Evolutionary conservation across 1,140 invertebrate genomes (phyloP), one percentile per base, ranked within the genome.

Genomic region (Drosophila sp.): DNA sequence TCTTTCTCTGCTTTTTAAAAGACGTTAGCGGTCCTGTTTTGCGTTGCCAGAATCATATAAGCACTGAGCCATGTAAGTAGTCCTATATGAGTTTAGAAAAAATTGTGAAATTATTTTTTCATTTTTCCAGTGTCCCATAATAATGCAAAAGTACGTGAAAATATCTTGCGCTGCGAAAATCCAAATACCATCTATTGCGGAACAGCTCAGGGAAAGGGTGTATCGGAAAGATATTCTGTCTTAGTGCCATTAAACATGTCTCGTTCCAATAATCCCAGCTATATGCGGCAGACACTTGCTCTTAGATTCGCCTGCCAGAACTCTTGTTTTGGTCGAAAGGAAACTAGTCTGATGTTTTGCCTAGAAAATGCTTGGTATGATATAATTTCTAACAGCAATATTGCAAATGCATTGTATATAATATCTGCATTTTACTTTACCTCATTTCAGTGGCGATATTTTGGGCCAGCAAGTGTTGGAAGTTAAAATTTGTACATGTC

Each of bases 41-140:
- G 23, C 82, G 91, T 17, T 92, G 91, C 32, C 89, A 91, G 33
- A 92, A 92, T 73, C 91, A 92, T 56, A n/a, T 91, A 0, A 90
- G 80, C 57, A 75, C 76, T n/a, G 91, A 92, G 64, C 54, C 76
- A 29, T 66, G 84, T 84, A 38, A 78, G 80, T 58, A 10, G 1
- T 0, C 7, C 0, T 4, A 2, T 5, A 4, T 11, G 10, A 4
- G 11, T 0, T 66, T 5, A 29, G 1, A 0, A 10, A 1, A n/a
- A 10, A n/a, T 61, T 27, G 8, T 1, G 10, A 25, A 33, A 4
- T 60, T 4, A 17, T 5, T 29, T 0, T n/a, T 7, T 50, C 47
- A 33, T 7, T 25, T 8, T 47, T 47, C 1, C 4, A 85, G 85
- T 61, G 5, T 70, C 7, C 2, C 41, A 47, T 4, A 35, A 79